phyloP scores from a whole-genome alignment of 2,888 invertebrate species.

The Parnassius orleans region DNA sequence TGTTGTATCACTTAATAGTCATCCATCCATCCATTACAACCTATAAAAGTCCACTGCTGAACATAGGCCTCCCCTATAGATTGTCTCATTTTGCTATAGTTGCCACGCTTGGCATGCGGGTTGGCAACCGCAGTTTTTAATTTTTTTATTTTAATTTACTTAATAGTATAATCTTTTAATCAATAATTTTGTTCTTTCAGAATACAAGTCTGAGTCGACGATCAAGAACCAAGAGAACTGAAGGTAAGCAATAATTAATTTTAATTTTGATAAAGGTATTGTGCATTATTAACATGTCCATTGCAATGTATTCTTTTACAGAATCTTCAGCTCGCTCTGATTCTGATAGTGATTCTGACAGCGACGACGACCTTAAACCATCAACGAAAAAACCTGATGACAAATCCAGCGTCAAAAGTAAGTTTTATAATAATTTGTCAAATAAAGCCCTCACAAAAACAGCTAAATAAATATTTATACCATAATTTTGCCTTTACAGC shows the following conservation, averaged over 20 bases:
- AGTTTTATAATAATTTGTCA: conserved; percentile 28
- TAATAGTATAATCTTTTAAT: background rate
- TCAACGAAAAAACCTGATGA: conserved; percentile 66
- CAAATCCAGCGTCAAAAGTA: conserved; percentile 60
- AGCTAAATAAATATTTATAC: background rate
- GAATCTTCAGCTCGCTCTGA: conserved; percentile 71
- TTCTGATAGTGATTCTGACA: conserved; percentile 77
- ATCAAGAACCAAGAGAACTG: conserved; percentile 62
- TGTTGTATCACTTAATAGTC: background rate
- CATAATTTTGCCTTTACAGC: conserved; percentile 42
- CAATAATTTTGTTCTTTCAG: conserved; percentile 53
- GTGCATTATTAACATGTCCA: conserved; percentile 10
- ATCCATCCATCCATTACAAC: too few species aligned
- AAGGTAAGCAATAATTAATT: conserved; percentile 49
- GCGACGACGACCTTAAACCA: conserved; percentile 70
- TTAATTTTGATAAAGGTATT: background rate
- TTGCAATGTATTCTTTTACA: conserved; percentile 35
- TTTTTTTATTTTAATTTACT: too few species aligned
- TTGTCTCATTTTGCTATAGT: too few species aligned
- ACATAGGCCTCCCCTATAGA: too few species aligned
- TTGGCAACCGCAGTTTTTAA: too few species aligned
- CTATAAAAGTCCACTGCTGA: too few species aligned
- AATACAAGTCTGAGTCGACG: conserved; percentile 70
- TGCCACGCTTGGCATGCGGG: too few species aligned
- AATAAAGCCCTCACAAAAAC: background rate